These are phyloP conservation scores for Crocuta crocuta DNA, from an alignment of 2,113 vertebrate genomes.

Conservation along the genomic window DNA sequence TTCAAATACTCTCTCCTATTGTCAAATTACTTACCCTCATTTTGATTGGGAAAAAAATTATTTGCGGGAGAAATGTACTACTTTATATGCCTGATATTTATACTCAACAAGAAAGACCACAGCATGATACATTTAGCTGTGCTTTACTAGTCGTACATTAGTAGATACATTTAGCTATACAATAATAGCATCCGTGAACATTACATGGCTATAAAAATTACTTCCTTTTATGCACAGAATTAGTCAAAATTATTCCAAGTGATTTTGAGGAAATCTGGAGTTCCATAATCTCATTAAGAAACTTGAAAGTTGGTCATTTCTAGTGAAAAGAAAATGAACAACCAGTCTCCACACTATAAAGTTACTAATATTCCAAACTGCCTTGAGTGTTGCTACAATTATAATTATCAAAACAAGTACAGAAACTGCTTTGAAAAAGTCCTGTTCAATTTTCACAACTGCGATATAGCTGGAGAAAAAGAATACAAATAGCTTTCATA, in stretches of 20 bases:
- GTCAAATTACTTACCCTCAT: not conserved
- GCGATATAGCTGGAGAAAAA: not conserved
- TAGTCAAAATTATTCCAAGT: slow-evolving; percentile 12
- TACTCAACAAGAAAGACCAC: not conserved
- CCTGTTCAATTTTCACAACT: slow-evolving; percentile 8
- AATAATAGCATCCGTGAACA: not conserved
- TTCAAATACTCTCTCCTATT: not conserved
- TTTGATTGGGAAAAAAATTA: slow-evolving; percentile 33
- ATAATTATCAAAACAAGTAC: slow-evolving; percentile 25
- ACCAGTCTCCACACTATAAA: not conserved
- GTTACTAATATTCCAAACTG: slow-evolving; percentile 2
- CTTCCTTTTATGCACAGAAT: not conserved
- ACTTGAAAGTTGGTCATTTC: not conserved
- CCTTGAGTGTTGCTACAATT: not conserved
- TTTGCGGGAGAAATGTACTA: not conserved
- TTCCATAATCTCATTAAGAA: not conserved
- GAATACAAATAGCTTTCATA: not conserved
- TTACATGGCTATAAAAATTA: not conserved
- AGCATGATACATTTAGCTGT: not conserved
- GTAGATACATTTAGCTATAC: not conserved
- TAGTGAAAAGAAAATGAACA: not conserved
- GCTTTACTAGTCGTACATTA: not conserved
- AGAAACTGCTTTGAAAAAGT: slow-evolving; percentile 46
- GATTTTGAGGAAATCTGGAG: slow-evolving; percentile 29
- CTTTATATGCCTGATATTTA: not conserved